Base-by-base conservation (phyloP, 2,113 vertebrate genomes). In the Motacilla tschutschensis region DNA sequence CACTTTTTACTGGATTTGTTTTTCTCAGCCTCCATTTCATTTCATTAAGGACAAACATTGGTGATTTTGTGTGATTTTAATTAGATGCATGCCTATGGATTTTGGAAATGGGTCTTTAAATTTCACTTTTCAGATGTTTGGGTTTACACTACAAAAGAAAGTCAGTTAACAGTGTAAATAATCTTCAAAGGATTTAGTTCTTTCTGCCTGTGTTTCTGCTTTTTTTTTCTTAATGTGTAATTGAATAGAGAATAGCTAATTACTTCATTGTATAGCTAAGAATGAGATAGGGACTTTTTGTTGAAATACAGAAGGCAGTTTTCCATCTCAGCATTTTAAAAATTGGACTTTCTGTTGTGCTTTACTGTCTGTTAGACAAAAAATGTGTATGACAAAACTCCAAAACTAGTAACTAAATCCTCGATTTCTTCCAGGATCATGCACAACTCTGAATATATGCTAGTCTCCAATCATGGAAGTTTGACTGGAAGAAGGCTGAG, bases 131-230 rank as follows among this genome's bases (percentile, higher is more conserved):
- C 33, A 72, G 58, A 85, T 69, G 18, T 71, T 80, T 83, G 36
- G 14, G 6, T 8, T 88, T 66, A 43, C 14, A 31, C 13, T 67
- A 46, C 13, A 48, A 72, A 71, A 84, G 33, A 83, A 74, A 78
- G 75, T 29, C 60, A 72, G 66, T 81, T 85, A 80, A 78, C 48
- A 83, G 36, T 50, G 26, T 38, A 88, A 92, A 79, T 62, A 66
- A 63, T 70, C 80, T 84, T 93, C 90, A 93, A 84, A 75, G 31
- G 35, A 81, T 48, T 91, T 79, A 53, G 55, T 83, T 83, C 16
- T 80, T 80, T 67, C 24, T 40, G 53, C 35, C 46, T 60, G 12
- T 63, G 29, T 60, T 91, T 35, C n/a, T 28, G 38, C 14, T n/a
- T 66, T 50, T 63, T 62, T 80, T 83, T 47, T 58, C 33, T n/a